Evolutionary conservation across 2,113 vertebrate species (phyloP), one percentile per base, ranked within the genome.

Genomic region (Pomatorhinus ruficollis): DNA sequence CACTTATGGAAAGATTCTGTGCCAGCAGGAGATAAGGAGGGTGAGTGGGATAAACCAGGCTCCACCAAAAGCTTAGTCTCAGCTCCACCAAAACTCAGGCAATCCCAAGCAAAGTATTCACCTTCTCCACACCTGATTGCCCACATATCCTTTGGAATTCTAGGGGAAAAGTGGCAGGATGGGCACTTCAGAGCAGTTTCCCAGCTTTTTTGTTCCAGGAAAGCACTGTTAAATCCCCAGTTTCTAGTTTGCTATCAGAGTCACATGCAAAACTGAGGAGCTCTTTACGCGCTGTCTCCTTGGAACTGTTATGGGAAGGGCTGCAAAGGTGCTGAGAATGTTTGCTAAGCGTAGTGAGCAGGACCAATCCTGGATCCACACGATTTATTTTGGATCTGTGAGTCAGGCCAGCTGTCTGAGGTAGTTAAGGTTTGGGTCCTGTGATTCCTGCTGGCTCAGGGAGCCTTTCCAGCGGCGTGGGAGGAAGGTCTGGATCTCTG

Each of bases 1-100:
- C 40, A 16, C 44, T 40, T 50, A 7, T 0, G 23, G 20, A 54
- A 44, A 50, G 71, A 10, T n/a, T 4, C 22, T 0, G 2, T 66
- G 79, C 76, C n/a, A 45, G 9, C 11, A 23, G 3, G 33, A 76
- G 85, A 75, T 87, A 25, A 37, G 35, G 81, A 80, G 69, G 30
- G 57, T 12, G 49, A 54, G 24, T 61, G 42, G 42, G 12, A 61
- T 47, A 53, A 52, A 6, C 28, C 27, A 18, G 28, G 35, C 68
- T 60, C n/a, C 56, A 59, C 53, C 31, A 56, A 33, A 33, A 33
- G 31, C 53, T 91, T 37, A 50, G 18, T 22, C 71, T 44, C 10
- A 1, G 61, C 37, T 83, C 50, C 27, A 50, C 42, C 47, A 52
- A 35, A 24, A 21, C 8, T 49, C n/a, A 17, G 53, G 45, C 23